phyloP scores from a whole-genome alignment of 37 sponge, comb jelly and placozoan species.

The Beroe ovata region DNA sequence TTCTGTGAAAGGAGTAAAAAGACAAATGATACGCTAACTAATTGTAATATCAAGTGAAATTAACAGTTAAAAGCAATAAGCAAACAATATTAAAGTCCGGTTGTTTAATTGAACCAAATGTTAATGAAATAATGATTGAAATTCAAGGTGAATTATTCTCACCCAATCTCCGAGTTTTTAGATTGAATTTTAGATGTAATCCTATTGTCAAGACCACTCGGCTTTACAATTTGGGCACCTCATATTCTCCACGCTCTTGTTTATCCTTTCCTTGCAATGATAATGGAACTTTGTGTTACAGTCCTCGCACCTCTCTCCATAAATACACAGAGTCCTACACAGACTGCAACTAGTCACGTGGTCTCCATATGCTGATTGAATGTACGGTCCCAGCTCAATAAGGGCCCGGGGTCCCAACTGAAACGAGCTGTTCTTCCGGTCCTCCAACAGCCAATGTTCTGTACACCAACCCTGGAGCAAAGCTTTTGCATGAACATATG shows the following conservation, averaged over 20 bases:
- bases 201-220: conserved; percentile 16
- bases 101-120: too few species aligned
- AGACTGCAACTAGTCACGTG: conserved; percentile 44
- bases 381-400: conserved; percentile 48
- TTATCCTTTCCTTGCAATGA: conserved; percentile 11
- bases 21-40: too few species aligned
- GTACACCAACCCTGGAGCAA: conserved; percentile 38
- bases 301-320: conserved; percentile 33
- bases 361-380: conserved; percentile 42
- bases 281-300: conserved; percentile 55
- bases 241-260: neutral
- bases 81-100: too few species aligned
- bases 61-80: too few species aligned
- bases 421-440: conserved; percentile 36
- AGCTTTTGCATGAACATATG: conserved; percentile 48
- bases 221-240: conserved; percentile 50
- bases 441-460: conserved; percentile 46
- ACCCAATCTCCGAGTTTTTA: too few species aligned
- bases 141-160: too few species aligned
- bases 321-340: conserved; percentile 50
- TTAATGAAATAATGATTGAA: too few species aligned
- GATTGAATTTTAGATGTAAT: too few species aligned
- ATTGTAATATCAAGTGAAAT: too few species aligned
- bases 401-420: conserved; percentile 35
- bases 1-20: too few species aligned